Evolutionary conservation across 2,113 vertebrate genomes (phyloP).

Genomic region (Boleophthalmus pectinirostris): DNA sequence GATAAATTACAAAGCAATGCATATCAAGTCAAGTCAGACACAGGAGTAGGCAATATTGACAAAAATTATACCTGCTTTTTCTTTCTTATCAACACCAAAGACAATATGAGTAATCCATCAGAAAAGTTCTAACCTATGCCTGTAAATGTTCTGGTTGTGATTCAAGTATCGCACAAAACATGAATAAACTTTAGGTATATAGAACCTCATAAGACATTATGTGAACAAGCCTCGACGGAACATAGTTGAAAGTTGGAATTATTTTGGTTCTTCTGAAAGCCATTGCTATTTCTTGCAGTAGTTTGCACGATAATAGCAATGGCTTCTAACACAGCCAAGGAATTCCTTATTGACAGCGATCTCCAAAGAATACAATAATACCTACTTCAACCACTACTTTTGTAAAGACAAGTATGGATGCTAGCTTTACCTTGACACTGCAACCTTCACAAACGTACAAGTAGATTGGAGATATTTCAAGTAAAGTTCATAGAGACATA

Average conservation of each 20-base stretch:
- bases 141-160: too few species aligned
- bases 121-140: too few species aligned
- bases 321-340: background rate
- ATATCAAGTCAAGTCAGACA: background rate
- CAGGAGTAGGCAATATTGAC: background rate
- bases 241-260: background rate
- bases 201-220: too few species aligned
- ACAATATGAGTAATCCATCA: too few species aligned
- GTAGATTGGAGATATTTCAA: background rate
- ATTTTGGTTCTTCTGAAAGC: background rate
- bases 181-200: too few species aligned
- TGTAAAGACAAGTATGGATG: background rate
- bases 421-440: background rate
- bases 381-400: background rate
- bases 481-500: too few species aligned
- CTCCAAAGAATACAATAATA: background rate
- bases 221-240: background rate
- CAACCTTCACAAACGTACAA: background rate
- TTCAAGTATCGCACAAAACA: too few species aligned
- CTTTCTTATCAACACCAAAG: too few species aligned
- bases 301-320: background rate
- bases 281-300: background rate
- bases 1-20: slow-evolving; percentile 30
- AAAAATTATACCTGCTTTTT: too few species aligned
- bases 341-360: background rate